These are phyloP conservation scores for Perithous albicinctus DNA, from an alignment of 2,888 invertebrate genomes.

Conservation along the genomic window DNA sequence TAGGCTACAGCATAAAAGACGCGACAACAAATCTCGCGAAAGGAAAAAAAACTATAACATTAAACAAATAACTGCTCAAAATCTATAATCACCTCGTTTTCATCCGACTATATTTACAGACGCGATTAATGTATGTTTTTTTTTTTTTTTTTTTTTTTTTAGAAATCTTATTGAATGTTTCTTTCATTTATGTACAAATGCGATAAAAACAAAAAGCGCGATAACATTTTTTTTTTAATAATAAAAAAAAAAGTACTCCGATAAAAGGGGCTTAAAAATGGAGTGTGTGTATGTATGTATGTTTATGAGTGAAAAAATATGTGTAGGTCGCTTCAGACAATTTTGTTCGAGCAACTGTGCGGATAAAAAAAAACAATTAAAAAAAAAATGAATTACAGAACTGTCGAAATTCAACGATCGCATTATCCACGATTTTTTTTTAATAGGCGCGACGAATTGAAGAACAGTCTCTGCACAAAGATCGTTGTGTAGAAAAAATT, in stretches of 20 bases:
- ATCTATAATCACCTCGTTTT: constrained; percentile 15
- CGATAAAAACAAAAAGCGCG: constrained; percentile 42
- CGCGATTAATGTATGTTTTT: constrained; percentile 54
- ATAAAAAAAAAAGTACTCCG: constrained; percentile 7
- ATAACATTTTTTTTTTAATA: constrained; percentile 36
- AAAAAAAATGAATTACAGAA: not conserved
- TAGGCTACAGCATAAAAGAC: constrained; percentile 42
- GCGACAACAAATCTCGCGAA: constrained; percentile 38
- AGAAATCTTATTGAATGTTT: not conserved
- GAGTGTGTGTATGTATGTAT: not conserved
- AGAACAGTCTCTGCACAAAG: not conserved
- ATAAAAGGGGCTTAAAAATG: not conserved
- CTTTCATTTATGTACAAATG: constrained; percentile 52
- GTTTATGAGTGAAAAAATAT: constrained; percentile 6
- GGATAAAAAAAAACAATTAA: not conserved
- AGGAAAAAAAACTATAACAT: constrained; percentile 37
- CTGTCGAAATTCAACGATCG: constrained; percentile 3
- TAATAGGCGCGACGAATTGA: not conserved
- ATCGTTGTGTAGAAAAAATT: constrained; percentile 4
- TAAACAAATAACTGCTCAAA: constrained; percentile 44
- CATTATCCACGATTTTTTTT: not conserved
- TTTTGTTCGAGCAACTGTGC: not conserved
- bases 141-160: constrained; percentile 25
- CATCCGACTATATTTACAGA: constrained; percentile 63
- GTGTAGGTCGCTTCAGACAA: not conserved